These are phyloP conservation scores for Tyria jacobaeae DNA, from an alignment of 2,888 invertebrate species.

Conservation along the genomic window DNA sequence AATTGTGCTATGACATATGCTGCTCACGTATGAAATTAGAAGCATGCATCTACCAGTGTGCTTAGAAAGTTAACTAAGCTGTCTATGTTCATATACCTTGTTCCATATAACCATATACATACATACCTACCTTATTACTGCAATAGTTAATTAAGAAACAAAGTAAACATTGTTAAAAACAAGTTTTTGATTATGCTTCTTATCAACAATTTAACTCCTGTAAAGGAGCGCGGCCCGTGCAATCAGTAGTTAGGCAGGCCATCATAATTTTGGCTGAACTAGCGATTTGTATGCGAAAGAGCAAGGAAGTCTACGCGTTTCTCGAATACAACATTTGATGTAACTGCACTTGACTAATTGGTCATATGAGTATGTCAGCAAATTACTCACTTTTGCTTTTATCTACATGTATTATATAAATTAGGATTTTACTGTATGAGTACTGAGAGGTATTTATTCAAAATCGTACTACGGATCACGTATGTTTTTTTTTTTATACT, in stretches of 20 bases:
- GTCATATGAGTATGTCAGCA: constrained; percentile 43
- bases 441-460: too few species aligned
- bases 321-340: constrained; percentile 60
- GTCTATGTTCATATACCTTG: neutral
- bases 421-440: neutral
- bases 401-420: neutral
- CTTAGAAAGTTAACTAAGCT: neutral
- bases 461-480: too few species aligned
- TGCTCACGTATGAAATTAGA: neutral
- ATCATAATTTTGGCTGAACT: constrained; percentile 52
- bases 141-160: too few species aligned
- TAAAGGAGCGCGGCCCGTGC: constrained; percentile 33
- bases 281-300: constrained; percentile 62
- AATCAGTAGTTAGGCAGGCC: constrained; percentile 65
- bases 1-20: neutral
- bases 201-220: constrained; percentile 25
- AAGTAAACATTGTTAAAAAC: neutral
- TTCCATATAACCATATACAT: too few species aligned
- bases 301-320: constrained; percentile 60
- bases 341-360: constrained; percentile 50
- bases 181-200: neutral
- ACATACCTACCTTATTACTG: too few species aligned
- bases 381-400: constrained; percentile 33
- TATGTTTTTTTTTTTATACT: too few species aligned
- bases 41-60: neutral